Percentiles rank a stretch among this genome's conserved stretches.
Conservation (phyloP, 2,797 vertebrate species). For the Anguilla megastoma region DNA sequence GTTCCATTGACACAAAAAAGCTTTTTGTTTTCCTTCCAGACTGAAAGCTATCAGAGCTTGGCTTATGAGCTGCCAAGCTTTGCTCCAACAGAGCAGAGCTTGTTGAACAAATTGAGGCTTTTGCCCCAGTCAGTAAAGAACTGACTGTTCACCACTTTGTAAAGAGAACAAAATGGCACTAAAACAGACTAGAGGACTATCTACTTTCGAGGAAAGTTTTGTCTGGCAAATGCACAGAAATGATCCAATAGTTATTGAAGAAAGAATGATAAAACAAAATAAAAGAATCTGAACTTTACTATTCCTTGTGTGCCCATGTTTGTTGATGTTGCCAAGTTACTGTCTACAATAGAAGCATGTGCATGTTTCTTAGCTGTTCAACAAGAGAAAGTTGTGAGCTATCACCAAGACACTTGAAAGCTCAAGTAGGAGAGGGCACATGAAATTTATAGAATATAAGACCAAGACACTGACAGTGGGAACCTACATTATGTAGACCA, state of each 20-base stretch:
- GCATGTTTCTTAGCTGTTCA: background rate
- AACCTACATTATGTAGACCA: too few relatives aligned
- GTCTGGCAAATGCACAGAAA: background rate
- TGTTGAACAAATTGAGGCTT: background rate
- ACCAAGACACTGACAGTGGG: too few relatives aligned
- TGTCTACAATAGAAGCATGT: background rate
- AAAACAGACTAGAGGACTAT: background rate
- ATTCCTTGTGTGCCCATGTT: background rate
- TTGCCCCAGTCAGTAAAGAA: background rate
- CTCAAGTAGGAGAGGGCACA: too few relatives aligned
- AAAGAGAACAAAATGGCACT: background rate
- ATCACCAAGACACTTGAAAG: background rate
- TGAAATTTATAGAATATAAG: too few relatives aligned
- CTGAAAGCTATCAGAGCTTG: slow-evolving; percentile 6
- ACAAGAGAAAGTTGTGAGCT: background rate
- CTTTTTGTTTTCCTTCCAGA: background rate
- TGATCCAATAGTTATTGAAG: background rate
- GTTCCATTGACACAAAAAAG: background rate
- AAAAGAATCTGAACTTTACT: background rate
- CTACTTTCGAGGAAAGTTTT: background rate
- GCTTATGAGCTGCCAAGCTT: background rate
- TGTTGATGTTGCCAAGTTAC: background rate
- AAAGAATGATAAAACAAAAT: background rate
- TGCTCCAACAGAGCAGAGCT: background rate
- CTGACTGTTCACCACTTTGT: background rate